Conservation (phyloP, 2,888 invertebrate species). For the Rhodophaea formosa region DNA sequence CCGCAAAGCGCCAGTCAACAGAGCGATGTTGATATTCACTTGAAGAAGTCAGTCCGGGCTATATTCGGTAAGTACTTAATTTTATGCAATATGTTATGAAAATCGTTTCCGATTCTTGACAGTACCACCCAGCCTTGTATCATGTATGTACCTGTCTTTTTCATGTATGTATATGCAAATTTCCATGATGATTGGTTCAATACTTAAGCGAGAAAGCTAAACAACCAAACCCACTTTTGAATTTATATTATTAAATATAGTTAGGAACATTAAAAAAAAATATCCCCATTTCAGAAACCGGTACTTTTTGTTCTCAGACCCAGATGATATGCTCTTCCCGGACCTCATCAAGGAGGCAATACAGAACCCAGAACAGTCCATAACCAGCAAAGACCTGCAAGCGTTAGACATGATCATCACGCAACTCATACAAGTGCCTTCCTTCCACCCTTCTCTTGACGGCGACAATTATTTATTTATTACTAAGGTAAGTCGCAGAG, state of each 20-base stretch:
- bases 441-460: constrained; percentile 41
- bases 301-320: constrained; percentile 18
- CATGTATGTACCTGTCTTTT: too few species aligned
- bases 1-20: constrained; percentile 14
- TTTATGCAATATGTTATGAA: neutral
- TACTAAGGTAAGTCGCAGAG: constrained; percentile 54
- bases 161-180: too few species aligned
- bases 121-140: too few species aligned
- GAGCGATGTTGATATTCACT: constrained; percentile 18
- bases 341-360: constrained; percentile 40
- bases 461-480: constrained; percentile 43
- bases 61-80: neutral
- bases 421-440: constrained; percentile 49
- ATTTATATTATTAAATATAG: too few species aligned
- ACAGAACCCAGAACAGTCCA: constrained; percentile 25
- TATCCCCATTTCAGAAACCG: too few species aligned
- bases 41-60: neutral
- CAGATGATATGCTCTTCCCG: constrained; percentile 42
- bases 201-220: too few species aligned
- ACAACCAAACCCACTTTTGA: too few species aligned
- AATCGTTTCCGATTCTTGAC: too few species aligned
- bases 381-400: constrained; percentile 39
- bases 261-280: too few species aligned
- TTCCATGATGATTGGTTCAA: too few species aligned
- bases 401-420: constrained; percentile 44